Base-by-base conservation (phyloP, 2,797 vertebrate genomes). In the Galagoides demidoff region DNA sequence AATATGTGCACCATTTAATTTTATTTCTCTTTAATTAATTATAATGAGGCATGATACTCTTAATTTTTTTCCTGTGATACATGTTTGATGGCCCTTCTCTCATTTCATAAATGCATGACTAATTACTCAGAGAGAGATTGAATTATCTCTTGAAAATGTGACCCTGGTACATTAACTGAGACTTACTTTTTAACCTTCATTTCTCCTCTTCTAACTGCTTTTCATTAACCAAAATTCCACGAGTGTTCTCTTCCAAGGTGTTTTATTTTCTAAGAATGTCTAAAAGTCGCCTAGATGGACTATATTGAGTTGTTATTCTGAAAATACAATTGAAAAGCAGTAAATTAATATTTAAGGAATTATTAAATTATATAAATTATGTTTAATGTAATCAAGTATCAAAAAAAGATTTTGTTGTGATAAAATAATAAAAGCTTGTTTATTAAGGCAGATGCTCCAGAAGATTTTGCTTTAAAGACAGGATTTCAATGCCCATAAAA, bases 201-300 rank as follows among this genome's bases (percentile, higher is more conserved):
- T 90, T 71, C 37, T 31, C 23, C 31, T 91, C 63, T 52, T 88
- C 39, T 45, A 52, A 63, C n/a, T 70, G 2, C 10, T 83, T 94
- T 78, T 89, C 14, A 43, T 79, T 71, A 45, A 9, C 76, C 88
- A 77, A 94, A 92, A 95, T 88, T 71, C 34, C 6, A 81, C 45
- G 2, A 61, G 5, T 85, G 2, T 85, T 83, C 81, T 71, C 37
- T 85, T 94, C 63, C 92, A 91, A 90, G 49, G 4, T 27, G 25
- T 12, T 31, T 77, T 93, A 14, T 16, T 66, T 23, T 89, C 34
- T 70, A 61, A 68, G 45, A 9, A 90, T 25, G 49, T 5, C 22
- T 64, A 89, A 71, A 74, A 37, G 49, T 70, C 61, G 22, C 45
- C 71, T 74, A 79, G 2, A n/a, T 17, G 2, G 13, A 78, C 29